Evolutionary conservation across 2,888 invertebrate genomes (phyloP).

Genomic region (Synanthedon myopaeformis): DNA sequence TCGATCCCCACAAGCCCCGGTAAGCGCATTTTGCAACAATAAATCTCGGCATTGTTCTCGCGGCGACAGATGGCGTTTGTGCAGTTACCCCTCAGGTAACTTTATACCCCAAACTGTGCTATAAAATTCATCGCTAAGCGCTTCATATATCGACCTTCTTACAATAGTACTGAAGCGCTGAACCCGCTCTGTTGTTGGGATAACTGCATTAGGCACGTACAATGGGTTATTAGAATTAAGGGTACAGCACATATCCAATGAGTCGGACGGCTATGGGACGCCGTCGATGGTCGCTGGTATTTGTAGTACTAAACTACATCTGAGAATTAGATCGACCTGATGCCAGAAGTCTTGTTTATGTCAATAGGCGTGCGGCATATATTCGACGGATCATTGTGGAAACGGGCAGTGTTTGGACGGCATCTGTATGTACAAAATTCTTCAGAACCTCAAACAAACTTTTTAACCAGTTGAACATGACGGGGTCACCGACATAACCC

Average conservation of each 20-base stretch:
- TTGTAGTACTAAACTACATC: background rate
- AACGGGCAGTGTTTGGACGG: too few species aligned
- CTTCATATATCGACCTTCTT: conserved; percentile 8
- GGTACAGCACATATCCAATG: background rate
- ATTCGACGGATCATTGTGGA: too few species aligned
- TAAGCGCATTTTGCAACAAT: conserved; percentile 58
- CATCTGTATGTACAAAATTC: too few species aligned
- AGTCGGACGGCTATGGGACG: too few species aligned
- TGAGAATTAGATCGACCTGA: too few species aligned
- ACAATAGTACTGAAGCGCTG: conserved; percentile 13
- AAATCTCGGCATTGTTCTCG: conserved; percentile 52
- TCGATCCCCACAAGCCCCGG: conserved; percentile 45
- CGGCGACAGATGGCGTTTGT: conserved; percentile 55
- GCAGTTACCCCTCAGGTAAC: conserved; percentile 46
- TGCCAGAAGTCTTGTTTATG: too few species aligned
- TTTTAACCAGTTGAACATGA: too few species aligned
- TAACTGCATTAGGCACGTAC: conserved; percentile 47
- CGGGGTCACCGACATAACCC: too few species aligned
- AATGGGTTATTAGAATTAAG: conserved; percentile 37
- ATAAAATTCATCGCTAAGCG: conserved; percentile 16
- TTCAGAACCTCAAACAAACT: too few species aligned
- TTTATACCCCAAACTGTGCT: conserved; percentile 26
- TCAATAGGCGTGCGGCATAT: too few species aligned
- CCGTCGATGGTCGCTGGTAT: too few species aligned
- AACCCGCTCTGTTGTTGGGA: conserved; percentile 17